Conservation (phyloP, 1,140 invertebrate genomes). For the Rhizoglyphus robini region DNA sequence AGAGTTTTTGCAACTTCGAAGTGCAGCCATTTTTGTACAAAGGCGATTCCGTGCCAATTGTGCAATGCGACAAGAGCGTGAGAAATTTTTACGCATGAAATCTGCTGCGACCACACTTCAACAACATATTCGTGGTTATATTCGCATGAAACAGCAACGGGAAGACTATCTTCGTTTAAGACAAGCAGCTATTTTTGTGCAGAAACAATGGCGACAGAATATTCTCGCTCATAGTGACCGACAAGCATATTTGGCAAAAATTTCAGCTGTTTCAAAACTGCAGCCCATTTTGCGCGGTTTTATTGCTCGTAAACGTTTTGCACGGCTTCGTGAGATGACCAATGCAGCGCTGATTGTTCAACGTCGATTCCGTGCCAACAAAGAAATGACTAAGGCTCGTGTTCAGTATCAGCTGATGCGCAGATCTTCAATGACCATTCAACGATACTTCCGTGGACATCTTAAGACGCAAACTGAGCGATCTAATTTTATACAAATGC, state of each 20-base stretch:
- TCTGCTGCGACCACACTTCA: not conserved
- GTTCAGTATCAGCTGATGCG: not conserved
- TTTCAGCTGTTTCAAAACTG: slow-evolving; percentile 21
- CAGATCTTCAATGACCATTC: not conserved
- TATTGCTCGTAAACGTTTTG: slow-evolving; percentile 13
- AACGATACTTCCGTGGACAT: not conserved
- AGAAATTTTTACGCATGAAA: not conserved
- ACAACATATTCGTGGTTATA: not conserved
- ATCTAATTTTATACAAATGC: slow-evolving; percentile 2
- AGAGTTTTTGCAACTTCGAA: not conserved
- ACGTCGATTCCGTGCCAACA: slow-evolving; percentile 14
- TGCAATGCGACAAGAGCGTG: not conserved
- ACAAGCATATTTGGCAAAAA: slow-evolving; percentile 13
- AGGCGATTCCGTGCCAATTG: slow-evolving; percentile 9
- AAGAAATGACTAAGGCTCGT: not conserved
- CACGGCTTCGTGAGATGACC: not conserved
- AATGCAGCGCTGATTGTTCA: slow-evolving; percentile 20
- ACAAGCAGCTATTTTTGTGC: slow-evolving; percentile 25
- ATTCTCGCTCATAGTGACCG: not conserved
- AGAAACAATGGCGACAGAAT: slow-evolving; percentile 20
- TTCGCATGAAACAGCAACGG: not conserved
- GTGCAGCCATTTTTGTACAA: not conserved
- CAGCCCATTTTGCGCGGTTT: slow-evolving; percentile 22
- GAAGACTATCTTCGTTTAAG: slow-evolving; percentile 12
- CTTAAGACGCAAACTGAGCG: not conserved